Evolutionary conservation across 2,888 invertebrate genomes (phyloP).

Genomic region (Chrysina gloriosa): DNA sequence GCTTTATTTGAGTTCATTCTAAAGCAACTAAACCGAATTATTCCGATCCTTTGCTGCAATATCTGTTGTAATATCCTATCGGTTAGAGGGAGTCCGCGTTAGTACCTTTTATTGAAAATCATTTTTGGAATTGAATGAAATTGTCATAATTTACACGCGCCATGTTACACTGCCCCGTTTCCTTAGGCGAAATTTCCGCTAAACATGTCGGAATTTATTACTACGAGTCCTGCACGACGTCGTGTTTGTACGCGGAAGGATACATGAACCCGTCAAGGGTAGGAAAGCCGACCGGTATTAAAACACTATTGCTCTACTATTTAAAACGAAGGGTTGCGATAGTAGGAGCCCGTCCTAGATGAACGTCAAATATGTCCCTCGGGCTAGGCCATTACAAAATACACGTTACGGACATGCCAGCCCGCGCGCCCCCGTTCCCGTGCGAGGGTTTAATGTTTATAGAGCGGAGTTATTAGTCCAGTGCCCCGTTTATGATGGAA

Average conservation of each 20-base stretch:
- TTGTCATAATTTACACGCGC: too few relatives aligned
- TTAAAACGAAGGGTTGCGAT: slow-evolving; percentile 4
- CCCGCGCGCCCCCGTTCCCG: background rate
- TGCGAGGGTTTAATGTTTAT: slow-evolving; percentile 25
- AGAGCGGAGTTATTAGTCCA: slow-evolving; percentile 38
- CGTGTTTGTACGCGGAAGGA: background rate
- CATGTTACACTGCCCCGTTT: too few relatives aligned
- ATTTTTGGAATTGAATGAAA: background rate
- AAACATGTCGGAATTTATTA: background rate
- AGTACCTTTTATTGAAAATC: background rate
- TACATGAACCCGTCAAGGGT: background rate
- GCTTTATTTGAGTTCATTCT: too few relatives aligned
- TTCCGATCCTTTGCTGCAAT: too few relatives aligned
- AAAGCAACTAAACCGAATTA: too few relatives aligned
- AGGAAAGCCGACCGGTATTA: slow-evolving; percentile 1
- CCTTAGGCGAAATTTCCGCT: too few relatives aligned
- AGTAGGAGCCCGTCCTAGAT: background rate
- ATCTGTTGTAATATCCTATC: too few relatives aligned
- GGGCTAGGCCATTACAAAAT: slow-evolving; percentile 14
- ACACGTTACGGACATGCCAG: slow-evolving; percentile 13
- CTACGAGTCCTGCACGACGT: background rate
- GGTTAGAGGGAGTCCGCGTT: too few relatives aligned
- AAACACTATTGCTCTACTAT: slow-evolving; percentile 19
- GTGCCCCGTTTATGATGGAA: slow-evolving; percentile 49
- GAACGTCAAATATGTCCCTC: background rate